Conservation (phyloP, 2,797 vertebrate species). For the Acanthopagrus latus region DNA sequence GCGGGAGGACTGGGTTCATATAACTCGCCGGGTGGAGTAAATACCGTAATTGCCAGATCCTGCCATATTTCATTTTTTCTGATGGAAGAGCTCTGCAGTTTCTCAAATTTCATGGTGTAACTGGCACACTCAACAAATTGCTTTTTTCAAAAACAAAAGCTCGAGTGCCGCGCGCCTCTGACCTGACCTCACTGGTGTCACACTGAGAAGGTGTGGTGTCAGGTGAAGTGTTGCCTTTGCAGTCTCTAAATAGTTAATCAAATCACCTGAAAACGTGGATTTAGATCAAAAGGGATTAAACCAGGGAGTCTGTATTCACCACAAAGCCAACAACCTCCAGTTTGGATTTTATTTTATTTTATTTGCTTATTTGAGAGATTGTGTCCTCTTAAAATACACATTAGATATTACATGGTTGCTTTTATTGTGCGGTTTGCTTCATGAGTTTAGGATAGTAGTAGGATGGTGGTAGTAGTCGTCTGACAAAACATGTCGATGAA, state of each 20-base stretch:
- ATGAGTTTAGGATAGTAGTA: neutral
- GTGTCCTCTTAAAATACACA: neutral
- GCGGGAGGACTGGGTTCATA: constrained; percentile 29
- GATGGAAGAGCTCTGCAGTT: constrained; percentile 17
- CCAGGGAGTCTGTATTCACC: neutral
- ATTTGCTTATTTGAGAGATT: neutral
- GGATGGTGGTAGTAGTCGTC: no score
- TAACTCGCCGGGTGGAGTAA: constrained; percentile 20
- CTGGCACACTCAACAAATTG: constrained; percentile 33
- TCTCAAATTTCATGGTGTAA: constrained; percentile 47
- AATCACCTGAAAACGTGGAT: constrained; percentile 29
- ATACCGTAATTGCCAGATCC: constrained; percentile 20
- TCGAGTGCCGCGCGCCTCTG: neutral
- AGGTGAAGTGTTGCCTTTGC: constrained; percentile 24
- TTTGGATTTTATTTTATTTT: neutral
- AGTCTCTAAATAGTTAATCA: constrained; percentile 65
- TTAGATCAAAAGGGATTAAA: constrained; percentile 17
- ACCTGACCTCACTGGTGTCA: constrained; percentile 43
- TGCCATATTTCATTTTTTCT: constrained; percentile 40
- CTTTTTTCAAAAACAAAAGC: constrained; percentile 45
- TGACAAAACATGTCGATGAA: no score
- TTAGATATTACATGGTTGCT: neutral
- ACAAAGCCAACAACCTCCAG: neutral
- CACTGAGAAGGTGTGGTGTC: constrained; percentile 38
- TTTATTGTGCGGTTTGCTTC: neutral